A percentile compares a stretch with the other conserved stretches of the same genome.
phyloP scores from a whole-genome alignment of 2,888 invertebrate genomes.

The Oligia strigilis region DNA sequence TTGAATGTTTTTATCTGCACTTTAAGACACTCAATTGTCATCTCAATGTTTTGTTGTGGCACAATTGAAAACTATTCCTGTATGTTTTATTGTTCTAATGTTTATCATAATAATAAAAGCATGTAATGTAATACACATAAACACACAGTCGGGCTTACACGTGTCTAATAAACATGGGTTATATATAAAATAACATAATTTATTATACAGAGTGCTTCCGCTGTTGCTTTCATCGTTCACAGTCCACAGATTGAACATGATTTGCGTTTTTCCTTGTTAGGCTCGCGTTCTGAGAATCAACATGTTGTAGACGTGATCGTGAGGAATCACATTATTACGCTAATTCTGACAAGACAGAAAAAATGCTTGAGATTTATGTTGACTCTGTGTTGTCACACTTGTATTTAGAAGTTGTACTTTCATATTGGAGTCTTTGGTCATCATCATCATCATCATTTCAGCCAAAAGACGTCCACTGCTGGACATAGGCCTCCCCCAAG shows the following conservation, averaged over 20 bases:
- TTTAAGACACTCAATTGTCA: neutral
- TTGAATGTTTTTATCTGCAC: neutral
- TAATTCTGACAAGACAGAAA: neutral
- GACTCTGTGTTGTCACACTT: neutral
- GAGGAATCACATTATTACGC: conserved; percentile 13
- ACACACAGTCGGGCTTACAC: conserved; percentile 9
- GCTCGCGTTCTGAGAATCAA: conserved; percentile 35
- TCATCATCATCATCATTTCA: too few species aligned
- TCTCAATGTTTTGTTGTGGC: neutral
- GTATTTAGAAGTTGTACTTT: neutral
- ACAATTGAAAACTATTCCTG: neutral
- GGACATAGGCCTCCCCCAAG: too few species aligned
- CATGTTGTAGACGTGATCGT: conserved; percentile 32
- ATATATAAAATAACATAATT: conserved; percentile 35
- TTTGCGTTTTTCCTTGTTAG: conserved; percentile 48
- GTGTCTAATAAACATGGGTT: conserved; percentile 24
- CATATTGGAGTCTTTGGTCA: neutral
- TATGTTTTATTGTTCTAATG: conserved; percentile 7
- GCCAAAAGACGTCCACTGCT: too few species aligned
- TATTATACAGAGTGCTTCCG: conserved; percentile 36
- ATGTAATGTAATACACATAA: conserved; percentile 8
- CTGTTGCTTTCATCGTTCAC: conserved; percentile 35
- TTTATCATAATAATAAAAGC: neutral
- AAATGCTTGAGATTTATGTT: neutral
- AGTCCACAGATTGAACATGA: conserved; percentile 38